A percentile compares a stretch with the other conserved stretches of the same genome.
These are phyloP conservation scores for Xestia xanthographa DNA, from an alignment of 2,888 invertebrate genomes.

Conservation along the genomic window DNA sequence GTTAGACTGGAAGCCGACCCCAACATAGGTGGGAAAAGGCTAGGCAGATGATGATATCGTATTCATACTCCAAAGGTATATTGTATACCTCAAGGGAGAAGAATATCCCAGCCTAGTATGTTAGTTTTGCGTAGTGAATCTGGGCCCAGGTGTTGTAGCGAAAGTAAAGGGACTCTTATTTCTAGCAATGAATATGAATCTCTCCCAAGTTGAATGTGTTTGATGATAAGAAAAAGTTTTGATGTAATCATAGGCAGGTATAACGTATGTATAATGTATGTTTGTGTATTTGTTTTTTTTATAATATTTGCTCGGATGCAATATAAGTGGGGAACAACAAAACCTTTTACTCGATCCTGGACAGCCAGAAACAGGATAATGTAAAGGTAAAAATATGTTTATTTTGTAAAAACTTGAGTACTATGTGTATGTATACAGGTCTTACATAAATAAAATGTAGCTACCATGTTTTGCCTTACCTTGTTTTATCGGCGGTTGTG, in stretches of 20 bases:
- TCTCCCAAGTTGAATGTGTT: constrained; percentile 13
- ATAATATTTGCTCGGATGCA: neutral
- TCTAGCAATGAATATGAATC: constrained; percentile 21
- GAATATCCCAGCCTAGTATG: neutral
- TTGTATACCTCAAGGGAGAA: neutral
- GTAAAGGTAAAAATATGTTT: too few relatives aligned
- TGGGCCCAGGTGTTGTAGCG: constrained; percentile 29
- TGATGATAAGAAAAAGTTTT: constrained; percentile 1
- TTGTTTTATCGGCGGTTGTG: too few relatives aligned
- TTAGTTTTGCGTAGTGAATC: constrained; percentile 5
- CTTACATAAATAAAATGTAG: too few relatives aligned
- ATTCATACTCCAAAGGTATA: neutral
- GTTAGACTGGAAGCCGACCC: too few relatives aligned
- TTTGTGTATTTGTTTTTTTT: neutral
- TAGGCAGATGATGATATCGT: too few relatives aligned
- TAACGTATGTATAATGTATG: too few relatives aligned
- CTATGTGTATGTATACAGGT: too few relatives aligned
- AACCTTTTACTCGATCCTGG: neutral
- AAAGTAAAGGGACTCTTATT: constrained; percentile 7
- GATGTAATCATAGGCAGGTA: neutral
- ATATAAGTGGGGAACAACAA: neutral
- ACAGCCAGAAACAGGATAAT: neutral
- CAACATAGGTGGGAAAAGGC: too few relatives aligned
- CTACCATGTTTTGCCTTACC: too few relatives aligned
- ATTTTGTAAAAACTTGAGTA: too few relatives aligned